Evolutionary conservation across 1,140 invertebrate species (phyloP).

Genomic region (Ostrea edulis): DNA sequence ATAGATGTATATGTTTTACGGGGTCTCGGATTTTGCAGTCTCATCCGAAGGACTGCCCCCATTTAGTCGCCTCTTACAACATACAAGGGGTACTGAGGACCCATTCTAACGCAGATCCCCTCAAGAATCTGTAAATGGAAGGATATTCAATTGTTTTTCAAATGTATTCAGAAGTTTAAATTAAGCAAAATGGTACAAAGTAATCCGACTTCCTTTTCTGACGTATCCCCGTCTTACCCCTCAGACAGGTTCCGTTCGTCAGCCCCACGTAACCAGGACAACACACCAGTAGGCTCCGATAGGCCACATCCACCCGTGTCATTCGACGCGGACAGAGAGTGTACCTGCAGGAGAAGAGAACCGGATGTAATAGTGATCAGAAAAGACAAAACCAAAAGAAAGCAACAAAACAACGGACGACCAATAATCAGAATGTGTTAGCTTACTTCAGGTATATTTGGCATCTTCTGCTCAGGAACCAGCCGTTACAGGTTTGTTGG

Average conservation of each 20-base stretch:
- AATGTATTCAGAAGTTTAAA: no score
- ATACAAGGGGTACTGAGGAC: no score
- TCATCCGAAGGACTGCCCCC: no score
- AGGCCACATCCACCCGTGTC: not conserved
- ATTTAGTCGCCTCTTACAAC: no score
- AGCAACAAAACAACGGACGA: not conserved
- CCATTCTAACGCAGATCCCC: no score
- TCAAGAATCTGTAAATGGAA: no score
- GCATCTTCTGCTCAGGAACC: not conserved
- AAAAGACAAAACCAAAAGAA: not conserved
- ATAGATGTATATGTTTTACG: no score
- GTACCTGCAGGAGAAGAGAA: not conserved
- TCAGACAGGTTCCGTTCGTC: not conserved
- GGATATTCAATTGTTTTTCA: no score
- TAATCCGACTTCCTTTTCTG: no score
- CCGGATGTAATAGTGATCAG: not conserved
- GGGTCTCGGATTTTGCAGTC: no score
- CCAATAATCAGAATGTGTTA: not conserved
- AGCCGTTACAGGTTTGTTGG: not conserved
- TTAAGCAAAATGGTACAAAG: no score
- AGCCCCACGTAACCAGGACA: slow-evolving; percentile 11
- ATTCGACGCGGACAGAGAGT: not conserved
- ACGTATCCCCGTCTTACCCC: not conserved
- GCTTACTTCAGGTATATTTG: not conserved
- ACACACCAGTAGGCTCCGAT: not conserved